Percentiles rank a stretch among this genome's conserved stretches.
phyloP scores from a whole-genome alignment of 2,888 invertebrate species.

The Colostygia pectinataria region DNA sequence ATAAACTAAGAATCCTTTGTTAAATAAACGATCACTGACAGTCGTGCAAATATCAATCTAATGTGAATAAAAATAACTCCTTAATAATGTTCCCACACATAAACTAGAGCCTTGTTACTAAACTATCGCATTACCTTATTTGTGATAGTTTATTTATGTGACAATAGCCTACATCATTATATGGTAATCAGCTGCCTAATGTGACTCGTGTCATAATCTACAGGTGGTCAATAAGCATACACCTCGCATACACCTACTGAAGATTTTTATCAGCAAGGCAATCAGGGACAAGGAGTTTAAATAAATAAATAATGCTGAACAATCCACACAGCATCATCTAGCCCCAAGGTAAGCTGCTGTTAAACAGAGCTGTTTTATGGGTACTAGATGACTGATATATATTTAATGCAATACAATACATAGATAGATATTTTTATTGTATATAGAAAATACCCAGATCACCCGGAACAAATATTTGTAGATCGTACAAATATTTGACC shows the following conservation, averaged over 20 bases:
- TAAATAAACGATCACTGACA: background rate
- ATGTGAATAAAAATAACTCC: background rate
- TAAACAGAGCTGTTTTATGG: too few relatives aligned
- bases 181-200: constrained; percentile 31
- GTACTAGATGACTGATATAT: too few relatives aligned
- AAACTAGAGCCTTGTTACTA: too few relatives aligned
- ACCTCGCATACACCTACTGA: constrained; percentile 2
- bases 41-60: background rate
- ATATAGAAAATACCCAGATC: too few relatives aligned
- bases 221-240: constrained; percentile 4
- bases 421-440: too few relatives aligned
- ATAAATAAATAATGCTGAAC: too few relatives aligned
- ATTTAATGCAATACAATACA: too few relatives aligned
- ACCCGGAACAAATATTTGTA: too few relatives aligned
- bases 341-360: too few relatives aligned
- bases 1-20: background rate
- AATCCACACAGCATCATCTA: too few relatives aligned
- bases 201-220: constrained; percentile 15
- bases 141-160: constrained; percentile 2
- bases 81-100: background rate
- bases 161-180: constrained; percentile 26
- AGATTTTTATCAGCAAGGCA: constrained; percentile 1
- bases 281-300: too few relatives aligned
- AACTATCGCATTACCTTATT: constrained; percentile 1
- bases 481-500: too few relatives aligned